phyloP scores from a whole-genome alignment of 1,140 invertebrate species.

The Trypoxylus dichotomus region DNA sequence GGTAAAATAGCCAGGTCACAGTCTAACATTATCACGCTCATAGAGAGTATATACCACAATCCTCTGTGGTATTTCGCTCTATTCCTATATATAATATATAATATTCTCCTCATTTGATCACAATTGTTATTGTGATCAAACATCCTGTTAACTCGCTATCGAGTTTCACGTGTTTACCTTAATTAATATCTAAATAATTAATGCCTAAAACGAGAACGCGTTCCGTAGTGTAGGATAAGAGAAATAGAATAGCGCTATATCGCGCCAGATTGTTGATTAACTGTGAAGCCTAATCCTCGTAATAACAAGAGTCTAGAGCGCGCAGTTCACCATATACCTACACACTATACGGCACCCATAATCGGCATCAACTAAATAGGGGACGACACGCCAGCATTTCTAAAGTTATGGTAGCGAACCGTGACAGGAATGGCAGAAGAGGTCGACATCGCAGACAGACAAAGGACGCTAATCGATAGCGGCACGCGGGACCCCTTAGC shows the following conservation, averaged over 20 bases:
- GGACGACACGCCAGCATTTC: slow-evolving; percentile 15
- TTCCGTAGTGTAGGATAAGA: not conserved
- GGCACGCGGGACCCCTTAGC: slow-evolving; percentile 31
- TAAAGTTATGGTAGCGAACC: slow-evolving; percentile 19
- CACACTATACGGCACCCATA: too few relatives aligned
- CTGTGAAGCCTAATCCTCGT: slow-evolving; percentile 1
- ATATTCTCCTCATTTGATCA: too few relatives aligned
- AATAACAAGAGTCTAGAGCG: not conserved
- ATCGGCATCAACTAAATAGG: slow-evolving; percentile 3
- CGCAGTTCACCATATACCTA: not conserved
- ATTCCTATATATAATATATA: too few relatives aligned
- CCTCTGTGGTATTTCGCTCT: too few relatives aligned
- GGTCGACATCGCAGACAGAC: slow-evolving; percentile 32
- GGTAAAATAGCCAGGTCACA: too few relatives aligned
- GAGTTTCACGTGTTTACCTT: not conserved
- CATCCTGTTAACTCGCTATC: not conserved
- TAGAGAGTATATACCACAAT: too few relatives aligned
- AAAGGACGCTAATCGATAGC: slow-evolving; percentile 36
- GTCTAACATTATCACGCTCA: too few relatives aligned
- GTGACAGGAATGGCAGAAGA: slow-evolving; percentile 33
- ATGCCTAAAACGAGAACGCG: not conserved
- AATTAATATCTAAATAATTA: not conserved
- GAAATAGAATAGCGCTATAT: not conserved
- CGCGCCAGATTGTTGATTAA: slow-evolving; percentile 23
- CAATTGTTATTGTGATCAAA: too few relatives aligned